These are phyloP conservation scores for Ochropacha duplaris DNA, from an alignment of 2,888 invertebrate species.

Conservation along the genomic window DNA sequence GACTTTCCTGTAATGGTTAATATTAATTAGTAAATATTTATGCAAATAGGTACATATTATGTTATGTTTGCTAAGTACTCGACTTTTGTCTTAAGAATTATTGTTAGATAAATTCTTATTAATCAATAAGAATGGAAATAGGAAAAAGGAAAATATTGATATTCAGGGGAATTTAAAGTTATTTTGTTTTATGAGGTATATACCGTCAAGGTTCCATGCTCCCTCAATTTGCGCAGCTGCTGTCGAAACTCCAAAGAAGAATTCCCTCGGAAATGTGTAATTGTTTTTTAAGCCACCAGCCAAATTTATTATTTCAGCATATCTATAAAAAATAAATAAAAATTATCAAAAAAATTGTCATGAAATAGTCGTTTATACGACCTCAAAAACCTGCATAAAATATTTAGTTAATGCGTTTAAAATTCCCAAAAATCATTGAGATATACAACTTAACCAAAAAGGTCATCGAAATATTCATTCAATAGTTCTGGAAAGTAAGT, in stretches of 20 bases:
- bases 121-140: no score
- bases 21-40: not conserved
- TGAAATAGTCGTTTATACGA: no score
- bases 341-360: not conserved
- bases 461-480: no score
- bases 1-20: conserved; percentile 80
- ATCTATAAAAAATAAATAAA: conserved; percentile 44
- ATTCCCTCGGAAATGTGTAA: conserved; percentile 80
- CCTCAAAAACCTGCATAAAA: no score
- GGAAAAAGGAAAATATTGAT: no score
- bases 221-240: conserved; percentile 85
- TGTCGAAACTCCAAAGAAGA: conserved; percentile 84
- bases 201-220: conserved; percentile 80
- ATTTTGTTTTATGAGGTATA: no score
- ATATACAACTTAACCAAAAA: no score
- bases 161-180: no score
- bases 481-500: no score
- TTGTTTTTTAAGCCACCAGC: conserved; percentile 68
- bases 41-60: no score
- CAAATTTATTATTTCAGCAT: conserved; percentile 54
- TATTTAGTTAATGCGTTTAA: no score
- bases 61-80: not conserved
- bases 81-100: not conserved
- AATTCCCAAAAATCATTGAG: no score
- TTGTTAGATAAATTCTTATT: not conserved